These are phyloP conservation scores for Notolabrus celidotus DNA, from an alignment of 2,797 vertebrate genomes.

Conservation along the genomic window DNA sequence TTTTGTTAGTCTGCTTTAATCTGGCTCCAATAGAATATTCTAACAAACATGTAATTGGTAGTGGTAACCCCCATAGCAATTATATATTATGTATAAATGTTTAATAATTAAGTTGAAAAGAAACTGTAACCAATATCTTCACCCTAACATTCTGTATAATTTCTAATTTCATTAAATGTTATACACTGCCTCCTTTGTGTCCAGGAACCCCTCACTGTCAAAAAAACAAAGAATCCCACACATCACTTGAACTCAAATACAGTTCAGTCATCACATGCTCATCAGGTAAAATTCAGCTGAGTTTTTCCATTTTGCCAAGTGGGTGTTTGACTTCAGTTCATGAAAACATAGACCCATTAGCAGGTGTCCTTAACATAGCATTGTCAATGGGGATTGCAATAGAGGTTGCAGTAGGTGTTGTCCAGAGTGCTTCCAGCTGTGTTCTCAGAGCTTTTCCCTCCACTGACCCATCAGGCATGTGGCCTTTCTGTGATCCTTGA, in stretches of 20 bases:
- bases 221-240: too few relatives aligned
- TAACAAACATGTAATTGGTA: too few relatives aligned
- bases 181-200: too few relatives aligned
- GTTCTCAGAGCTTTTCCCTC: background rate
- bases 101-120: too few relatives aligned
- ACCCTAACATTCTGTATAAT: too few relatives aligned
- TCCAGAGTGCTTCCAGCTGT: slow-evolving; percentile 3
- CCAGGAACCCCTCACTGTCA: too few relatives aligned
- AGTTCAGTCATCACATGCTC: background rate
- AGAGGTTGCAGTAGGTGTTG: background rate
- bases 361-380: background rate
- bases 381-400: background rate
- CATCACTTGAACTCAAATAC: background rate
- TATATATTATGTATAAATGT: too few relatives aligned
- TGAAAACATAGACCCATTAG: background rate
- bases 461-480: background rate
- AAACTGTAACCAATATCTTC: too few relatives aligned
- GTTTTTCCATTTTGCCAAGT: background rate
- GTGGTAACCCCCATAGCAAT: too few relatives aligned
- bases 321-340: background rate
- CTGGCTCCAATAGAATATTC: too few relatives aligned
- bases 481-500: background rate
- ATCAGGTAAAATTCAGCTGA: background rate
- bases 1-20: too few relatives aligned
- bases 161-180: too few relatives aligned